Percentiles rank a stretch among this genome's conserved stretches.
Evolutionary conservation across 2,888 invertebrate genomes (phyloP).

Genomic region (Melanargia galathea): DNA sequence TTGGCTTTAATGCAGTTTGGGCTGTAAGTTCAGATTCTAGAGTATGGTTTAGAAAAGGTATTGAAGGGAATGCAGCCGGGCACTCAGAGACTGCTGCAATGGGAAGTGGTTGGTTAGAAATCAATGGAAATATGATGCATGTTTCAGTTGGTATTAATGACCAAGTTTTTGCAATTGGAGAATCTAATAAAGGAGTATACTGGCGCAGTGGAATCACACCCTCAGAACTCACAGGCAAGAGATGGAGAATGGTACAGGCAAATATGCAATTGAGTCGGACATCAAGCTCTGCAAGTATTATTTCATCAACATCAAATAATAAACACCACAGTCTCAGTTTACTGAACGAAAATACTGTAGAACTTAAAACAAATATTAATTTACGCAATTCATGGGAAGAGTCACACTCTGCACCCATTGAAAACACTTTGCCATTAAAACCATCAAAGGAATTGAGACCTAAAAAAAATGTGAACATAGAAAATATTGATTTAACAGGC

Average conservation of each 20-base stretch:
- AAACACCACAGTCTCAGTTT: slow-evolving; percentile 86
- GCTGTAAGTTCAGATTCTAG: slow-evolving; percentile 91
- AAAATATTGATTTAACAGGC: slow-evolving; percentile 81
- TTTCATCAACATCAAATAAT: slow-evolving; percentile 83
- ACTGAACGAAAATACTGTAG: slow-evolving; percentile 66
- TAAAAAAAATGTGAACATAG: slow-evolving; percentile 63
- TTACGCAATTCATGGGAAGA: slow-evolving; percentile 86
- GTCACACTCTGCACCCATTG: slow-evolving; percentile 88
- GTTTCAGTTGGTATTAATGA: slow-evolving; percentile 94
- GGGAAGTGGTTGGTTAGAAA: slow-evolving; percentile 94
- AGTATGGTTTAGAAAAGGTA: slow-evolving; percentile 92
- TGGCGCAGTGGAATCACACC: slow-evolving; percentile 89
- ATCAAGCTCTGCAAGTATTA: slow-evolving; percentile 89
- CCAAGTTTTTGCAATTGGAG: slow-evolving; percentile 94
- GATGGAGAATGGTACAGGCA: slow-evolving; percentile 91
- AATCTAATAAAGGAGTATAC: slow-evolving; percentile 90
- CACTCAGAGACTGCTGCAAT: slow-evolving; percentile 88
- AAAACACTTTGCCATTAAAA: slow-evolving; percentile 84
- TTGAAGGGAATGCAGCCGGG: slow-evolving; percentile 87
- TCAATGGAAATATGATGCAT: slow-evolving; percentile 91
- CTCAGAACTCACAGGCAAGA: slow-evolving; percentile 91
- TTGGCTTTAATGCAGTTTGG: slow-evolving; percentile 90
- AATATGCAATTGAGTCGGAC: slow-evolving; percentile 92
- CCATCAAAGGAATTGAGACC: slow-evolving; percentile 61
- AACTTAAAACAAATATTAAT: slow-evolving; percentile 77